Conservation (phyloP, 2,888 invertebrate genomes). For the Autographa pulchrina region DNA sequence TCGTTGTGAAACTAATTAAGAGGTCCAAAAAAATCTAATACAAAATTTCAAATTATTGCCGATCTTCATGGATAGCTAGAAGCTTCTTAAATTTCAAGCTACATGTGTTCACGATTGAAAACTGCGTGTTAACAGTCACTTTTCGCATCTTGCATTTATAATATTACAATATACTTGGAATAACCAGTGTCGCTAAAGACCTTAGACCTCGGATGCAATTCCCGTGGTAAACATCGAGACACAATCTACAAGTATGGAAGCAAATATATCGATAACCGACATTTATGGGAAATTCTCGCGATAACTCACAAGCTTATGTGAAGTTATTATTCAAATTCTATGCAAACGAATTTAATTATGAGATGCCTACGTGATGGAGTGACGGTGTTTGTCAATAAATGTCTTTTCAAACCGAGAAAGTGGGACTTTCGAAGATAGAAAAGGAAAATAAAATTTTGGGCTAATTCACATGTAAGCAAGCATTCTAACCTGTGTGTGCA, state of each 20-base stretch:
- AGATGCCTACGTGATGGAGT: neutral
- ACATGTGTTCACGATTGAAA: too few relatives aligned
- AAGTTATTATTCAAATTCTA: conserved; percentile 17
- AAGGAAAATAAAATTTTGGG: neutral
- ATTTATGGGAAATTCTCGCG: conserved; percentile 10
- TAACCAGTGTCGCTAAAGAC: conserved; percentile 17
- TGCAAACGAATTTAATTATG: conserved; percentile 10
- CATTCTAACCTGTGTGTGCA: too few relatives aligned
- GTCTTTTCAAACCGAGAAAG: conserved; percentile 25
- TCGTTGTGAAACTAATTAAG: too few relatives aligned
- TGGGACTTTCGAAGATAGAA: neutral
- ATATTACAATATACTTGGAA: conserved; percentile 12
- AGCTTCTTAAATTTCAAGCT: too few relatives aligned
- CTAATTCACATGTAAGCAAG: neutral
- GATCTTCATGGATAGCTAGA: too few relatives aligned
- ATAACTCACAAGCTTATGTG: conserved; percentile 3
- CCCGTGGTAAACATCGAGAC: conserved; percentile 34
- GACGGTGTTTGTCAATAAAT: conserved; percentile 11
- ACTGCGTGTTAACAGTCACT: neutral
- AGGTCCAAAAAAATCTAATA: too few relatives aligned
- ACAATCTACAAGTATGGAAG: conserved; percentile 20
- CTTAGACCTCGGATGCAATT: conserved; percentile 33
- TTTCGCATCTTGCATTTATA: conserved; percentile 1
- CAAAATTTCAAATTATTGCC: too few relatives aligned
- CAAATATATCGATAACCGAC: conserved; percentile 24